Percentiles rank a stretch among this genome's conserved stretches.
These are phyloP conservation scores for Brachyistius frenatus DNA, from an alignment of 2,113 vertebrate genomes.

Conservation along the genomic window DNA sequence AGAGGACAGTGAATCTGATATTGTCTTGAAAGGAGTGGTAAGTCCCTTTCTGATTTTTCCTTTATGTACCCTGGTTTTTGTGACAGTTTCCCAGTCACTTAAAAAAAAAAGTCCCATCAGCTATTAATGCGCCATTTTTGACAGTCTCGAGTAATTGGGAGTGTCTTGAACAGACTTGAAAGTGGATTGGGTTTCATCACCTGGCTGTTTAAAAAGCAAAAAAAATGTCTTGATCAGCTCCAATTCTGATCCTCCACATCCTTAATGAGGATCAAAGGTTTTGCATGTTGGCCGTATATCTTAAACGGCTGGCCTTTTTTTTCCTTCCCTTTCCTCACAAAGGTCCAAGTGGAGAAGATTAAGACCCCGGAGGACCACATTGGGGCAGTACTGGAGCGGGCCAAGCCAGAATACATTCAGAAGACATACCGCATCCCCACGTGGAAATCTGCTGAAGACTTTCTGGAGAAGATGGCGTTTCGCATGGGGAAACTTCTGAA, in stretches of 20 bases:
- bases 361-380: constrained; percentile 95
- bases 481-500: constrained; percentile 95
- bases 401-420: constrained; percentile 95
- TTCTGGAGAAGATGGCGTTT: constrained; percentile 94
- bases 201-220: background rate
- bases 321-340: constrained; percentile 1
- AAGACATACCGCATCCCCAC: constrained; percentile 94
- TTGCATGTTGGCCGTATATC: constrained; percentile 1
- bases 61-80: background rate
- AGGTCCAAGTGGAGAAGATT: constrained; percentile 99
- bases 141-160: background rate
- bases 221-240: constrained; percentile 17
- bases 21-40: constrained; percentile 98
- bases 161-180: background rate
- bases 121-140: constrained; percentile 7
- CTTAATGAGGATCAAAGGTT: background rate
- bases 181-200: background rate
- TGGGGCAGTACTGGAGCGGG: constrained; percentile 90
- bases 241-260: background rate
- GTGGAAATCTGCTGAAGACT: constrained; percentile 92
- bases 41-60: constrained; percentile 52
- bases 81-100: background rate
- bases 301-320: background rate
- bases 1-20: constrained; percentile 94
- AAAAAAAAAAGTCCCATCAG: constrained; percentile 10